Base-by-base conservation (phyloP, 2,113 vertebrate species). In the Garra rufa region DNA sequence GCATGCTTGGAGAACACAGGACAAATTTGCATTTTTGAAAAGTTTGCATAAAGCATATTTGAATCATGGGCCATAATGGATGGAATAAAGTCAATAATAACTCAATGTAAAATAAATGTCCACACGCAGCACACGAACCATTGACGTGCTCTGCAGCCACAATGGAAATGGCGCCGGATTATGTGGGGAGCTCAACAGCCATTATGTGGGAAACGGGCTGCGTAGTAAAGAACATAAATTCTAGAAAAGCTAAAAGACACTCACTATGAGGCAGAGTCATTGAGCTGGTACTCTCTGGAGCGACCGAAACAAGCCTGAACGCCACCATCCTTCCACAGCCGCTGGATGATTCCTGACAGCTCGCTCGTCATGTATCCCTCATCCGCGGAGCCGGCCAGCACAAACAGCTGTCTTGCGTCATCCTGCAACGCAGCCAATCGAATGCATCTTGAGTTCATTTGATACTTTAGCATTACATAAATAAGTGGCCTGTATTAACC, bases 241-340 rank as follows among this genome's bases (percentile, higher is more conserved):
- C 17, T 4, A 21, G 21, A 69, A 69, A 73, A 48, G 38, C 4
- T 34, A 11, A 46, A 44, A 41, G 26, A 34, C 0, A 95, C 98
- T 98, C 94, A 99, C 98, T 99, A 99, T 81, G 97, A 96, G 50
- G 98, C 98, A 14, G 98, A 99, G 89, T 99, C 98, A 63, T 99
- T 99, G 74, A 99, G 97, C 88, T 99, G 98, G 90, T 99, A 99
- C 88, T 99, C 98, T 67, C 98, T 95, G 84, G 98, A 99, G 91
- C 98, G 96, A 88, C 94, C 94, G 91, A 99, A 99, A 91, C 98
- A 99, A 77, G 96, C 95, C 89, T 99, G 96, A 52, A 99, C 97
- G 9, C 98, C 98, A 4, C 92, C 94, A 70, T 99, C 98, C 89
- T 95, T 97, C 98, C 98, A 99, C 85, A 99, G 93, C 79, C 98